phyloP scores from a whole-genome alignment of 2,888 invertebrate species.

The Tenthredo mesomela region DNA sequence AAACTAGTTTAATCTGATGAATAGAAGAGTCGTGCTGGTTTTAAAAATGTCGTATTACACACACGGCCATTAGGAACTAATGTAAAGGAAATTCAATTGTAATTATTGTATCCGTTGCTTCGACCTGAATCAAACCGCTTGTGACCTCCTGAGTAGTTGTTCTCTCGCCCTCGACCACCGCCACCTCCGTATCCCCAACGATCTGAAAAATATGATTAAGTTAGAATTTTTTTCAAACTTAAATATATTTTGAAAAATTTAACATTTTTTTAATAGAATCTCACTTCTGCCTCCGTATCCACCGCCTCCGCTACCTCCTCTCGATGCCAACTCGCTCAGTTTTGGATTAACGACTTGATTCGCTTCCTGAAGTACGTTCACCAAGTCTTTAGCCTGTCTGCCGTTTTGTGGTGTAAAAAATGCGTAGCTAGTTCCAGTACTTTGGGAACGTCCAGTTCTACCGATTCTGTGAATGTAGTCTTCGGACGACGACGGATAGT shows the following conservation, averaged over 20 bases:
- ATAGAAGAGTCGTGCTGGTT: background rate
- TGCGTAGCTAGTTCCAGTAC: conserved; percentile 95
- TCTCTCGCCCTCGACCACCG: conserved; percentile 68
- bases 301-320: conserved; percentile 80
- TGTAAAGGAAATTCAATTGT: conserved; percentile 62
- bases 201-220: conserved; percentile 62
- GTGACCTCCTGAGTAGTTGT: conserved; percentile 68
- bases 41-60: background rate
- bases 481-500: conserved; percentile 96
- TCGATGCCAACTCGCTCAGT: conserved; percentile 88
- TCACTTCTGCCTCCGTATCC: conserved; percentile 79
- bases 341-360: conserved; percentile 92
- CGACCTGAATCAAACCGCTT: conserved; percentile 69
- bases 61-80: conserved; percentile 31
- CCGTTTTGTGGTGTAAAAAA: conserved; percentile 95
- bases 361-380: conserved; percentile 93
- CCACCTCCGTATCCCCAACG: conserved; percentile 69
- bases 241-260: no score
- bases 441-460: conserved; percentile 92
- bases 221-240: background rate
- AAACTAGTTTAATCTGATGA: background rate
- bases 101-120: conserved; percentile 64
- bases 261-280: conserved; percentile 50
- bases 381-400: conserved; percentile 92
- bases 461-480: conserved; percentile 98